Conservation (phyloP, 2,113 vertebrate species). For the Ramphastos sulfuratus region DNA sequence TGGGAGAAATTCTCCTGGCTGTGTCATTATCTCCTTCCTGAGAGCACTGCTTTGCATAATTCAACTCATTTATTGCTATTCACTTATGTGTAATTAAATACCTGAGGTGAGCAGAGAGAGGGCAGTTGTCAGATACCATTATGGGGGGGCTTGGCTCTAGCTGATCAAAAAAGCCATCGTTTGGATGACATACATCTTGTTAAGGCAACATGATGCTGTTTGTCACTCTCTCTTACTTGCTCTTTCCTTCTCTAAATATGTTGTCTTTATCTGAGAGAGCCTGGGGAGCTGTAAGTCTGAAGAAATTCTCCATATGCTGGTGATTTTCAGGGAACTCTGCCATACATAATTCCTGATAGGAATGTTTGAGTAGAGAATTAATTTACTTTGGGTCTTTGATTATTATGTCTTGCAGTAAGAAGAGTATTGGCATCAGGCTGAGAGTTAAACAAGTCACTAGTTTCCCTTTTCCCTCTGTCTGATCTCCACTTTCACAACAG, state of each 20-base stretch:
- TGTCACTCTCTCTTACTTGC: neutral
- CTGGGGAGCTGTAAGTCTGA: conserved; percentile 53
- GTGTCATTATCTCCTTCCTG: neutral
- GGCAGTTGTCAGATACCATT: neutral
- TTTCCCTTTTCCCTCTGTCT: neutral
- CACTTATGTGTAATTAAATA: conserved; percentile 9
- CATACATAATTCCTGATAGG: conserved; percentile 58
- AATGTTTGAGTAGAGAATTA: conserved; percentile 56
- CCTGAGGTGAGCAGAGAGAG: neutral
- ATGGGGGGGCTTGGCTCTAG: neutral
- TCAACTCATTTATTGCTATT: neutral
- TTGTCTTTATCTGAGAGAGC: conserved; percentile 37
- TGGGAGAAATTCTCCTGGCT: neutral
- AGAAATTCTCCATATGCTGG: conserved; percentile 63
- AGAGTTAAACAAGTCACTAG: neutral
- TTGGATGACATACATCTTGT: neutral
- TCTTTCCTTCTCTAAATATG: conserved; percentile 18
- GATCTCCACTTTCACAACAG: neutral
- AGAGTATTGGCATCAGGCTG: conserved; percentile 25
- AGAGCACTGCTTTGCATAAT: neutral
- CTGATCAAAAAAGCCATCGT: neutral
- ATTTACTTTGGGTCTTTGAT: conserved; percentile 38
- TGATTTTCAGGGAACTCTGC: conserved; percentile 65
- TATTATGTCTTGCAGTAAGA: conserved; percentile 20
- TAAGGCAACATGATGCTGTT: conserved; percentile 6